Conservation (phyloP, 2,113 vertebrate genomes). For the Nerophis ophidion region DNA sequence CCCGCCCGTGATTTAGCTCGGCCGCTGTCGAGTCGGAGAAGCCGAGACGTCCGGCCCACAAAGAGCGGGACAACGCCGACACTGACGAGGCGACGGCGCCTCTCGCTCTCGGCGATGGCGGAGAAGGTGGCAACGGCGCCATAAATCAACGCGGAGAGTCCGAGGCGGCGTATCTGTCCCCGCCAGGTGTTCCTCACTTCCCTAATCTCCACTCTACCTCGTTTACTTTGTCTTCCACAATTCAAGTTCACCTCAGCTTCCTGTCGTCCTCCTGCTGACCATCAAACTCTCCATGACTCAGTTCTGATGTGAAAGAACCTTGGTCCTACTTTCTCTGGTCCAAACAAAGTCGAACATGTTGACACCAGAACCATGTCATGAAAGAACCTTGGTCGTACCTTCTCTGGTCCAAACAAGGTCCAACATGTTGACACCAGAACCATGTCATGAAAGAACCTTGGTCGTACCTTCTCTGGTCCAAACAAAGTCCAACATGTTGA, state of each 20-base stretch:
- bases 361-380: too few species aligned
- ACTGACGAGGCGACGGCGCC: constrained; percentile 20
- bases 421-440: too few species aligned
- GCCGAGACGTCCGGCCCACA: constrained; percentile 51
- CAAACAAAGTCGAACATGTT: too few species aligned
- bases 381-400: too few species aligned
- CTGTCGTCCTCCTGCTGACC: constrained; percentile 6
- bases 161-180: constrained; percentile 67
- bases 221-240: constrained; percentile 52
- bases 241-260: constrained; percentile 50
- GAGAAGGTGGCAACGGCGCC: constrained; percentile 51
- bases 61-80: constrained; percentile 15
- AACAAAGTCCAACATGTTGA: too few species aligned
- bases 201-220: constrained; percentile 55
- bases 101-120: constrained; percentile 60
- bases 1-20: constrained; percentile 40
- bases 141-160: constrained; percentile 67
- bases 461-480: too few species aligned
- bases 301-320: too few species aligned
- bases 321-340: too few species aligned
- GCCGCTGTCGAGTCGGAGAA: constrained; percentile 34
- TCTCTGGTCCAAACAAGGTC: too few species aligned
- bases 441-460: too few species aligned
- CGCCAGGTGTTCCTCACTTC: constrained; percentile 57
- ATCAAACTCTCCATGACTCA: background rate